Base-by-base conservation (phyloP, 2,797 vertebrate species). In the Molossus alvarezi region DNA sequence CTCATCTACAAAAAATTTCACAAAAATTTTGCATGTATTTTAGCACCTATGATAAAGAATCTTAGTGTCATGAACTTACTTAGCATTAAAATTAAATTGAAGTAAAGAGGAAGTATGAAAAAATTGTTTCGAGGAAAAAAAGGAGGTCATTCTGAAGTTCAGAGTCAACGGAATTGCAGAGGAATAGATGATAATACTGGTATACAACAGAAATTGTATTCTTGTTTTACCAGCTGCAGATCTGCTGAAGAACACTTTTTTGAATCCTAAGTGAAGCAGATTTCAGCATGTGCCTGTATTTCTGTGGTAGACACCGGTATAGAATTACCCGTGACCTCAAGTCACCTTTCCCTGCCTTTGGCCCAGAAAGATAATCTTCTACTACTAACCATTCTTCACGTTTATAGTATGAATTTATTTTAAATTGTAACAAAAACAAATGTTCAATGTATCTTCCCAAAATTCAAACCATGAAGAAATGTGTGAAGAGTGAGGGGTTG, bases 81-180 rank as follows among this genome's bases (percentile, higher is more conserved):
- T 93, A 87, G 37, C 77, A 95, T 93, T 93, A 90, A 90, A 82
- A 94, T 96, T 93, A 94, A 77, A 97, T 17, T 76, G 53, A 88
- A 48, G 29, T 27, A 58, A 91, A 90, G 7, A 71, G 25, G 81
- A 88, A 23, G 67, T 81, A 62, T 57, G n/a, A 88, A 86, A 95
- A 96, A 85, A 79, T 41, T 91, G 65, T 64, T 84, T 77, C 20
- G 20, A 23, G 57, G 3, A 55, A 83, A 91, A 95, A 90, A 95
- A 76, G 65, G 73, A 94, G 45, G 53, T 72, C 65, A 73, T 21
- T 89, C 51, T 86, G 53, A 86, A 82, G 82, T 94, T 75, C 29
- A 89, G 51, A 81, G 51, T 86, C 21, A 96, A 73, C 77, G 21
- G 33, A 72, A n/a, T 58, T 71, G 25, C 76, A 84, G 55, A 69